Evolutionary conservation across 2,888 invertebrate species (phyloP).

Genomic region (Chloroclystis v-ata): DNA sequence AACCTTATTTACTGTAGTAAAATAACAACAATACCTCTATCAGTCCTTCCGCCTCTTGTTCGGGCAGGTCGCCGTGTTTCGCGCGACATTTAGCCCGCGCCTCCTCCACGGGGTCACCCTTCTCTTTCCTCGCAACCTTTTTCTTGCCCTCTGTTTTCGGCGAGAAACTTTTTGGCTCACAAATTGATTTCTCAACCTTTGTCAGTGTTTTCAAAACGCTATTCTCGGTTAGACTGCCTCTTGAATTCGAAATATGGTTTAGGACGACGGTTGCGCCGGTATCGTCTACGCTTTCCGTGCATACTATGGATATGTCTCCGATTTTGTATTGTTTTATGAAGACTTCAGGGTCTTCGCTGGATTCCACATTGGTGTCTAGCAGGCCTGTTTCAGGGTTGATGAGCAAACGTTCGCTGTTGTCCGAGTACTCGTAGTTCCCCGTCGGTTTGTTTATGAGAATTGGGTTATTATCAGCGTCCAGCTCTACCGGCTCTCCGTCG

Average conservation of each 20-base stretch:
- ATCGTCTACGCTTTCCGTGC: not conserved
- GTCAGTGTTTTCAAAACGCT: not conserved
- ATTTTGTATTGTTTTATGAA: conserved; percentile 2
- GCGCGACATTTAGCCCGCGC: not conserved
- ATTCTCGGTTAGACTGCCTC: not conserved
- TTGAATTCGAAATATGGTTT: not conserved
- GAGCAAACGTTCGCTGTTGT: not conserved
- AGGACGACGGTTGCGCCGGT: not conserved
- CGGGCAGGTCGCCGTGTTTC: conserved; percentile 6
- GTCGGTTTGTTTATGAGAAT: not conserved
- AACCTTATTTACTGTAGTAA: too few species aligned
- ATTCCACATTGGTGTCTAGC: not conserved
- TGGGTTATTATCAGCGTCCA: not conserved
- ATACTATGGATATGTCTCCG: conserved; percentile 1
- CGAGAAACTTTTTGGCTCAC: not conserved
- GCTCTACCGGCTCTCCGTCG: not conserved
- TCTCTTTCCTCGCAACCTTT: not conserved
- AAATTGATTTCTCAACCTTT: not conserved
- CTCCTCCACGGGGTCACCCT: not conserved
- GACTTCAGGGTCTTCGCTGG: not conserved
- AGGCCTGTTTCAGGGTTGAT: not conserved
- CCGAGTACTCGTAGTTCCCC: not conserved
- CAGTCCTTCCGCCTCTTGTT: conserved; percentile 11
- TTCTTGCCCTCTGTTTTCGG: not conserved
- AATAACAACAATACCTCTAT: too few species aligned